Evolutionary conservation across 2,113 vertebrate species (phyloP), one percentile per base, ranked within the genome.

Genomic region (Oncorhynchus masou): DNA sequence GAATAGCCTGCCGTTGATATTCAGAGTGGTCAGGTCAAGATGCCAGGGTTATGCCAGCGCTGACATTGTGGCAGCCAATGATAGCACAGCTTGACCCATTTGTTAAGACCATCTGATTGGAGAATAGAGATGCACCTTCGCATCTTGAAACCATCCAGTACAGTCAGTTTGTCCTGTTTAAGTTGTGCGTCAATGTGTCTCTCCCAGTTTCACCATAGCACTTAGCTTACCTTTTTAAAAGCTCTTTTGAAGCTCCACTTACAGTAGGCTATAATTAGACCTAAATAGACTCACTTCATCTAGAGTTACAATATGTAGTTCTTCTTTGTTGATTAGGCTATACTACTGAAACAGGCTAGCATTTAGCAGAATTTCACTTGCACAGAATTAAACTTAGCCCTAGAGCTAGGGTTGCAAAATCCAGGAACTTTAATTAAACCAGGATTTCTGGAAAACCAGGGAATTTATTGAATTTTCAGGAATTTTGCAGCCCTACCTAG

Each of bases 131-230:
- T 79, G 81, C 73, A 86, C 81, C 79, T 76, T 74, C 69, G 68
- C 15, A 68, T 72, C 60, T 5, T 68, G 72, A 77, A 79, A 77
- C 81, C 62, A 78, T 70, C 83, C 75, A 79, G 78, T 75, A 85
- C 86, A 84, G 79, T 77, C 82, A 81, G 85, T 83, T 68, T 71
- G 69, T 77, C 83, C 87, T 82, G 82, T 80, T 83, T 86, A 77
- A 78, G 86, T 78, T 67, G 48, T 70, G 11, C n/a, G 39, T 24
- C 22, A 88, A 84, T 79, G 83, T 22, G 31, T 67, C 59, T 77
- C 76, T 45, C 29, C 5, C 88, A 81, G 75, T 83, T 88, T 86
- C 88, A 90, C 80, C 77, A 82, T 76, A 62, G 73, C 13, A 49
- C 68, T 13, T 19, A 67, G 73, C 67, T 20, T 0, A 29, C 54